Conservation (phyloP, 2,113 vertebrate species). For the Aix galericulata region DNA sequence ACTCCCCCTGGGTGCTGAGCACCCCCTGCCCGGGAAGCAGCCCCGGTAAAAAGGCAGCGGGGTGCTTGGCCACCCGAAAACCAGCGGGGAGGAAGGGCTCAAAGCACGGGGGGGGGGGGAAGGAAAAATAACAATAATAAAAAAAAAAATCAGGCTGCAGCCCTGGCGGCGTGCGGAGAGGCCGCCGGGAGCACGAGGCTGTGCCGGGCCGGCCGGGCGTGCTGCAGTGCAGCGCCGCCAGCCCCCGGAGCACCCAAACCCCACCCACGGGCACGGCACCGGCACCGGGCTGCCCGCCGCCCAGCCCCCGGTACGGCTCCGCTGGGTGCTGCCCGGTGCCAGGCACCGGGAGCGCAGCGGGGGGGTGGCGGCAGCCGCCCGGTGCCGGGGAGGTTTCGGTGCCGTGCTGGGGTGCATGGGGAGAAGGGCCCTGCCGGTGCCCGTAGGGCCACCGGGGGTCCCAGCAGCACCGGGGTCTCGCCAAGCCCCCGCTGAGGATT, state of each 20-base stretch:
- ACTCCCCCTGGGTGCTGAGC: neutral
- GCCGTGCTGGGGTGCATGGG: too few relatives aligned
- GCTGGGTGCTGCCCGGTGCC: neutral
- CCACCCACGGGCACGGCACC: neutral
- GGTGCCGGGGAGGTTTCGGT: too few relatives aligned
- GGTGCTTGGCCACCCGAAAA: neutral
- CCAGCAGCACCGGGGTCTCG: too few relatives aligned
- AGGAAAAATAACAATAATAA: neutral
- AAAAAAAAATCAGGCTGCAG: neutral
- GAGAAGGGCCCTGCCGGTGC: too few relatives aligned
- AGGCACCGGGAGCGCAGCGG: neutral
- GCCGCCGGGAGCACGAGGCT: neutral
- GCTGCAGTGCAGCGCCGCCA: constrained; percentile 32
- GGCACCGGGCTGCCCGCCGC: too few relatives aligned
- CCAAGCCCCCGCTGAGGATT: too few relatives aligned
- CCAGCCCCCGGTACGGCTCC: neutral
- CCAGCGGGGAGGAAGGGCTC: neutral
- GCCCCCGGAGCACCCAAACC: neutral
- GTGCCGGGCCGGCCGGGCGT: constrained; percentile 3
- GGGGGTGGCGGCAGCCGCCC: neutral
- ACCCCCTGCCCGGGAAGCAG: neutral
- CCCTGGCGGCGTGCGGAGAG: neutral
- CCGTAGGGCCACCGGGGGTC: too few relatives aligned
- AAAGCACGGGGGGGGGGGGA: too few relatives aligned
- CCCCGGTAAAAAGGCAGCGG: neutral